Percentiles rank a stretch among this genome's conserved stretches.
Conservation (phyloP, 1,140 invertebrate genomes). For the Patella vulgata region DNA sequence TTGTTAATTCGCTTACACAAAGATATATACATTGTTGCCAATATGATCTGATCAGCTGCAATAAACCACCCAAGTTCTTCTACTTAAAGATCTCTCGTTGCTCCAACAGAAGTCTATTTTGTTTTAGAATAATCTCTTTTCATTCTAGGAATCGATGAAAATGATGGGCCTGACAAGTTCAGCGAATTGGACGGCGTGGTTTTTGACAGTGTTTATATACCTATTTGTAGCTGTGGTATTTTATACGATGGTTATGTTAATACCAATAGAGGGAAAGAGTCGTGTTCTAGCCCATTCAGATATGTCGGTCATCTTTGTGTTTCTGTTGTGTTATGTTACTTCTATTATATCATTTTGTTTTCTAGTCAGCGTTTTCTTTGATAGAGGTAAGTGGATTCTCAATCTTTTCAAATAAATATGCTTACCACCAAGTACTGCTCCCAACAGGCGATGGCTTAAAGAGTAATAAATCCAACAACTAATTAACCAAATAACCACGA, state of each 20-base stretch:
- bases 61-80: not conserved
- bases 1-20: not conserved
- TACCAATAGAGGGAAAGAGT: slow-evolving; percentile 21
- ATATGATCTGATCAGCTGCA: not conserved
- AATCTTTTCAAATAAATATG: too few species aligned
- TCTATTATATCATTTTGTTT: slow-evolving; percentile 70
- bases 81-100: not conserved
- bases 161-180: slow-evolving; percentile 85
- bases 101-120: not conserved
- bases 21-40: not conserved
- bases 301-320: slow-evolving; percentile 67
- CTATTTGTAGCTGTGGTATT: slow-evolving; percentile 72
- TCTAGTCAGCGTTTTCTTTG: slow-evolving; percentile 69
- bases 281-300: slow-evolving; percentile 66
- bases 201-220: slow-evolving; percentile 78
- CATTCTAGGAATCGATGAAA: slow-evolving; percentile 82
- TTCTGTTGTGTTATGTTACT: slow-evolving; percentile 68
- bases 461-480: too few species aligned
- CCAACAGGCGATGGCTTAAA: too few species aligned
- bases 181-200: slow-evolving; percentile 86
- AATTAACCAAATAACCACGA: too few species aligned
- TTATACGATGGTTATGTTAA: slow-evolving; percentile 64
- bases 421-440: too few species aligned
- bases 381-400: slow-evolving; percentile 72
- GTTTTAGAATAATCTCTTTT: too few species aligned